Evolutionary conservation across 2,113 vertebrate species (phyloP), one percentile per base, ranked within the genome.

Genomic region (Rhea pennata): DNA sequence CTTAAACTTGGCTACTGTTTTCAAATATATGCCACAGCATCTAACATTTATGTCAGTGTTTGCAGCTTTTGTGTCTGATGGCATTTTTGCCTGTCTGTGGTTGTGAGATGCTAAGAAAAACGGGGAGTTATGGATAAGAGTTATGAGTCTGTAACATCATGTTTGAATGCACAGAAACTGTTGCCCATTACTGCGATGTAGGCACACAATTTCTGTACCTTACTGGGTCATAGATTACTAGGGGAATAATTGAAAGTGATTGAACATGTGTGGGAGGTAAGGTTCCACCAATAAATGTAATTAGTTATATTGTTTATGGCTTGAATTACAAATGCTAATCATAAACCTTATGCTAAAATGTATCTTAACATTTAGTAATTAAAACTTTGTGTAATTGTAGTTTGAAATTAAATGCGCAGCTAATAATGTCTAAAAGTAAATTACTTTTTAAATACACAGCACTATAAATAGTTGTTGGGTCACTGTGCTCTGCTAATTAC

Each of bases 401-500:
- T 40, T 94, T 93, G 73, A 97, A 96, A 96, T 96, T 84, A 96
- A 96, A 87, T 17, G 3, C 70, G 40, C 29, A 27, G 62, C 48
- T 95, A 90, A 70, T 83, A 88, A 90, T 92, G 78, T 36, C 64
- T 75, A 70, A 79, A 75, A 0, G 3, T 94, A 96, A 96, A 92
- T 97, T 96, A 71, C 56, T 88, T 96, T 70, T 70, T 79, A 86
- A 89, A 88, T 72, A 81, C 46, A 42, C 10, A 36, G 6, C 51
- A 48, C 76, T 95, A 92, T 95, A 95, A 90, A 76, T 95, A 96
- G 59, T 92, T 93, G 39, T 84, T 69, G 85, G 65, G 83, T 75
- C 77, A 94, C 88, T 84, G 50, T 65, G 80, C 92, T 96, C 95
- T 95, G 17, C 51, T 96, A 91, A 93, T 96, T 93, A 46, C 73